Evolutionary conservation across 2,888 invertebrate genomes (phyloP), one percentile per base, ranked within the genome.

Genomic region (Romanomermis culicivorax): DNA sequence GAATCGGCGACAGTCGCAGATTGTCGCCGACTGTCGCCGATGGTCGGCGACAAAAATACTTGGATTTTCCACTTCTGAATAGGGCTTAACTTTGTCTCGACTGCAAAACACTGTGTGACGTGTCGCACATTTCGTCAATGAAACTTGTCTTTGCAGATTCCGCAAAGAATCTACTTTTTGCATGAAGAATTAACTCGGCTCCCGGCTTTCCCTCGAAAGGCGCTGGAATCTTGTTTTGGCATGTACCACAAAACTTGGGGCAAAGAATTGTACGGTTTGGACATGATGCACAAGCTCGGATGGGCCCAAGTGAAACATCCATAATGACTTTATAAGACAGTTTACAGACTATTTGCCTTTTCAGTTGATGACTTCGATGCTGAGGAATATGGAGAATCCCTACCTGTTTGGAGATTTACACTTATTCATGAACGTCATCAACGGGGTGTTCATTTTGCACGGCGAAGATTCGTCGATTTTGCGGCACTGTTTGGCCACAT

Each of bases 121-220:
- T n/a, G n/a, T n/a, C n/a, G n/a, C n/a, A n/a, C n/a, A n/a, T n/a
- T n/a, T n/a, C n/a, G n/a, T n/a, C n/a, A n/a, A n/a, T n/a, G n/a
- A n/a, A n/a, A n/a, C n/a, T n/a, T n/a, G n/a, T n/a, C n/a, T n/a
- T 67, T 64, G 55, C 68, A 85, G 82, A 80, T 93, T 11, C 89
- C 93, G 4, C 95, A 93, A 74, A 78, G 95, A 60, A 93, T 97
- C 2, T 89, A 93, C 1, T 97, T 97, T 68, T 77, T 99, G 3
- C 95, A 97, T 70, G 97, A 99, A 66, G 97, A 99, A 70, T 76
- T 99, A 7, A 91, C 93, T 80, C 97, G 97, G 69, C 75, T 97
- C 7, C 95, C 95, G 0, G 86, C 95, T 0, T 99, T 99, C 69
- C 97, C 97, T 0, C 78, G 97, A 29, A 95, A 95, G 73, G 93